Evolutionary conservation across 2,888 invertebrate species (phyloP), one percentile per base, ranked within the genome.

Genomic region (Pimpla rufipes): DNA sequence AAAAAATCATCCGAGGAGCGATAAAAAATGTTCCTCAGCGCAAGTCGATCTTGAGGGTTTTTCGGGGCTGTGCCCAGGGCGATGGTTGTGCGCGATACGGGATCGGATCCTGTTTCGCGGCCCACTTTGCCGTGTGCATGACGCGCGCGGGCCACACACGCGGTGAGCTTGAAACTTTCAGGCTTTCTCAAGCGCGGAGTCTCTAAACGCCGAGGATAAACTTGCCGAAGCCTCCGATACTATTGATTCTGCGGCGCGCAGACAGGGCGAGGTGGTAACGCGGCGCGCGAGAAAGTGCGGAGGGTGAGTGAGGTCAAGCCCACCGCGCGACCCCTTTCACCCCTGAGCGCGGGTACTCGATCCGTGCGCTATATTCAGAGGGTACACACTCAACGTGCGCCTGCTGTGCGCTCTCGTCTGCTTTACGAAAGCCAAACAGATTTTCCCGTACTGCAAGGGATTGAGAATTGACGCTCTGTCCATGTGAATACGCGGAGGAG

Each of bases 191-290:
- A 64, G 57, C 45, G 35, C 29, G 64, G 55, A n/a, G 29, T 11
- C 59, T 66, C 68, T 70, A 75, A 75, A 75, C 57, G 45, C 42
- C 8, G 29, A 50, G 68, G 78, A 82, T 81, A 81, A 85, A 83
- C 71, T 80, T 75, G 76, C 67, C 59, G 18, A 80, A 83, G 75
- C 82, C n/a, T 78, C 45, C 47, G 68, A 85, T 82, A 85, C 81
- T 85, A 85, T 85, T 83, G 85, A 85, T 85, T 85, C 67, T 64
- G 70, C 37, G 62, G 74, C 35, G 64, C 47, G 50, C 23, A 45
- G n/a, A 62, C 62, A 37, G 11, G 37, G 81, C 37, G 71, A 55
- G 18, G 66, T 59, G 64, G 73, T 67, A 10, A 16, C 29, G 16
- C 29, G 16, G 8, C 68, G 8, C 68, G 70, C 29, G 77, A 76